A percentile compares a stretch with the other conserved stretches of the same genome.
Conservation (phyloP, 2,797 vertebrate genomes). For the Etheostoma perlongum region DNA sequence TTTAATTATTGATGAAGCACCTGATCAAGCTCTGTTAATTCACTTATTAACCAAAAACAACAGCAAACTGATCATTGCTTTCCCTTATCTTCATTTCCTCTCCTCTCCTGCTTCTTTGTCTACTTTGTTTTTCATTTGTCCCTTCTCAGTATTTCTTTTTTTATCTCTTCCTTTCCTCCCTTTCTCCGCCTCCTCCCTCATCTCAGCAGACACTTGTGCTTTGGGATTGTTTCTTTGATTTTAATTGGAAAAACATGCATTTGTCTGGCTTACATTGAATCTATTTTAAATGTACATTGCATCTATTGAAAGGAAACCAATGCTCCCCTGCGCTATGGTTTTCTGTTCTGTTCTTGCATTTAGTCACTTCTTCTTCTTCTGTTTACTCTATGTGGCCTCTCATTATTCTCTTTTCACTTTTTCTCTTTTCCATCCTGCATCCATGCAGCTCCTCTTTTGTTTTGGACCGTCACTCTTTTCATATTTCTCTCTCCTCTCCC, state of each 20-base stretch:
- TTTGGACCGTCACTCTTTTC: background rate
- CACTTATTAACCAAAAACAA: conserved; percentile 63
- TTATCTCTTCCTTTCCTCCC: background rate
- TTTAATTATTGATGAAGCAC: conserved; percentile 73
- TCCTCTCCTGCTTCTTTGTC: background rate
- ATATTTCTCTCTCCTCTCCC: background rate
- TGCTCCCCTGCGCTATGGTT: background rate
- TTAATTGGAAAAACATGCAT: background rate
- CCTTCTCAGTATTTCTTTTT: background rate
- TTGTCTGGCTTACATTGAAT: background rate
- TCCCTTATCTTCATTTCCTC: conserved; percentile 17
- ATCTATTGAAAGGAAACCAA: conserved; percentile 4
- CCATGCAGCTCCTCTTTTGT: background rate
- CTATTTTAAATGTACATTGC: background rate
- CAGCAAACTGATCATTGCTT: conserved; percentile 54
- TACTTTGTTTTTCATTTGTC: background rate
- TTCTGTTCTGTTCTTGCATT: background rate
- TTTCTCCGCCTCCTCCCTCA: background rate
- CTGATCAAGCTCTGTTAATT: conserved; percentile 66
- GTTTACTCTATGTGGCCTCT: background rate
- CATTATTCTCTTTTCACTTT: background rate
- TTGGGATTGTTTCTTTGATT: conserved; percentile 2
- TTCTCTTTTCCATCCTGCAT: background rate
- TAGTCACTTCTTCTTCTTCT: background rate
- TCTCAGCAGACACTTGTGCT: conserved; percentile 1